Evolutionary conservation across 2,113 vertebrate species (phyloP).

Genomic region (Corythoichthys haematopterus): DNA sequence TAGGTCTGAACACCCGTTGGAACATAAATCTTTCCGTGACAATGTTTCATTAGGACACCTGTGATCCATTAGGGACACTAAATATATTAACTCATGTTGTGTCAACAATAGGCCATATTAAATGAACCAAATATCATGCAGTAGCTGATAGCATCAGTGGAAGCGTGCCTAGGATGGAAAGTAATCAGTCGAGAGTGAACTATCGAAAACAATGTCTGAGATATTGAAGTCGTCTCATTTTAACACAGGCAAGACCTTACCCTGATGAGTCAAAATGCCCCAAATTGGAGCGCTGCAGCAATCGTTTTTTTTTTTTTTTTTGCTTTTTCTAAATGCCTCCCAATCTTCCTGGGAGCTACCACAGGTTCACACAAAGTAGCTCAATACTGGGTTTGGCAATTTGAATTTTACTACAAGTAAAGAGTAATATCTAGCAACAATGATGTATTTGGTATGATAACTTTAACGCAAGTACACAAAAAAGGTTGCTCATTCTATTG

Average conservation of each 20-base stretch:
- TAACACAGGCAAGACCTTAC: slow-evolving; percentile 20
- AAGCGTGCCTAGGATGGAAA: slow-evolving; percentile 44
- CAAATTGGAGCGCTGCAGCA: slow-evolving; percentile 40
- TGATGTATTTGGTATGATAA: not conserved
- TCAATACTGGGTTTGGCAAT: slow-evolving; percentile 8
- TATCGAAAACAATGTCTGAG: slow-evolving; percentile 36
- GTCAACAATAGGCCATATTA: slow-evolving; percentile 59
- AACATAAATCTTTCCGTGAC: slow-evolving; percentile 67
- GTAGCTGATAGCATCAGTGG: slow-evolving; percentile 56
- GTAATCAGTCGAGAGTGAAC: slow-evolving; percentile 20
- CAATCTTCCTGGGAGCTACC: slow-evolving; percentile 8
- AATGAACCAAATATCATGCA: slow-evolving; percentile 66
- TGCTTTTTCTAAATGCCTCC: slow-evolving; percentile 20
- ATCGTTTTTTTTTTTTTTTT: slow-evolving; percentile 22
- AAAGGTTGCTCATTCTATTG: too few species aligned
- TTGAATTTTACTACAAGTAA: not conserved
- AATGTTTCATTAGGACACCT: slow-evolving; percentile 69
- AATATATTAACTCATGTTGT: slow-evolving; percentile 70
- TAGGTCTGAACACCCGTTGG: slow-evolving; percentile 47
- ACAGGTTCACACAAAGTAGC: slow-evolving; percentile 1
- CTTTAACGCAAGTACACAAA: not conserved
- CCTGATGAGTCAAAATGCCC: slow-evolving; percentile 47
- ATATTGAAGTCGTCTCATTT: slow-evolving; percentile 15
- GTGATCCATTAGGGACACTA: slow-evolving; percentile 69
- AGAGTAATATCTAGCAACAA: not conserved